phyloP scores from a whole-genome alignment of 2,888 invertebrate species.

The Leuctra nigra region DNA sequence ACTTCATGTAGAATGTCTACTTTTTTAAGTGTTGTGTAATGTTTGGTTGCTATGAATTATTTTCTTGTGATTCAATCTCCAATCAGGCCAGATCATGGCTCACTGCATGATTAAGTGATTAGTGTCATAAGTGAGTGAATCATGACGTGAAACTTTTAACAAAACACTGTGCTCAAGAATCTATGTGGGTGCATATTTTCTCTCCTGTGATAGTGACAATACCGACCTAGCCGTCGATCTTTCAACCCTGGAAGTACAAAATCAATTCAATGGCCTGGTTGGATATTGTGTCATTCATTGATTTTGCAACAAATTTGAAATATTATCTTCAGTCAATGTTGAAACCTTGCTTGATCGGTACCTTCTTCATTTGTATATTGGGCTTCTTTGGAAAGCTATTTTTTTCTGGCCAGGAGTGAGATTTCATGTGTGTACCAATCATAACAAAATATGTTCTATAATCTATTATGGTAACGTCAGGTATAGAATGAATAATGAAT shows the following conservation, averaged over 20 bases:
- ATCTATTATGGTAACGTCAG: background rate
- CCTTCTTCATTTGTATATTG: background rate
- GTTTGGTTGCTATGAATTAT: too few species aligned
- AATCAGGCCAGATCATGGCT: conserved; percentile 7
- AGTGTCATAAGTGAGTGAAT: background rate
- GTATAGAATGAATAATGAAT: conserved; percentile 13
- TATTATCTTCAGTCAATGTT: background rate
- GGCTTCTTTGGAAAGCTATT: background rate
- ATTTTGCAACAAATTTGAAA: background rate
- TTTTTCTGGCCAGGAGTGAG: background rate
- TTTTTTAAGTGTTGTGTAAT: too few species aligned
- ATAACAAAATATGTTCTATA: too few species aligned
- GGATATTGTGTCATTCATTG: background rate
- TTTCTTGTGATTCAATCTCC: conserved; percentile 18
- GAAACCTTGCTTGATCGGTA: background rate
- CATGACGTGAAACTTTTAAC: background rate
- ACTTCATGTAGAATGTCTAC: too few species aligned
- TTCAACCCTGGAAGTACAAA: conserved; percentile 16
- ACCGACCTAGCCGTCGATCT: conserved; percentile 15
- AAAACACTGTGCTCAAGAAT: background rate
- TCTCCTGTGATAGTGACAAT: conserved; percentile 20
- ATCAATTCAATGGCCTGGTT: conserved; percentile 4
- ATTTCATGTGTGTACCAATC: background rate
- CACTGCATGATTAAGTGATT: background rate
- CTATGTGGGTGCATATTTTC: background rate